A percentile compares a stretch with the other conserved stretches of the same genome.
Evolutionary conservation across 2,888 invertebrate species (phyloP).

Genomic region (Schizaphis graminum): DNA sequence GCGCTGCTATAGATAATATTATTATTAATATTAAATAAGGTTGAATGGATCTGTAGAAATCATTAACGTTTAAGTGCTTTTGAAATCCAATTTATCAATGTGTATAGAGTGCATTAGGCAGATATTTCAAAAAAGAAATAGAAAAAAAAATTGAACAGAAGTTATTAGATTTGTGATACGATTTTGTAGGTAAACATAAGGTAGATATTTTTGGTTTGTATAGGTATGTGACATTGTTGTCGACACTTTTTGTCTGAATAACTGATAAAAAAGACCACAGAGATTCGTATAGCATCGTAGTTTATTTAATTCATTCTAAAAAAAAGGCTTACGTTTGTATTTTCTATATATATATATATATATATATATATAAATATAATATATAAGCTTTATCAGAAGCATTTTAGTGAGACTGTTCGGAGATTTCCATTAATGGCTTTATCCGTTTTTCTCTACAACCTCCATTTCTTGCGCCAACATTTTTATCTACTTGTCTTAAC

Average conservation of each 20-base stretch:
- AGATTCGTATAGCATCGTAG: background rate
- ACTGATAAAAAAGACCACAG: background rate
- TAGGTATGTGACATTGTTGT: background rate
- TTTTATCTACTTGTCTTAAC: background rate
- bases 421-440: conserved; percentile 23
- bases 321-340: background rate
- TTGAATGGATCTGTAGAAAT: background rate
- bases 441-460: background rate
- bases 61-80: background rate
- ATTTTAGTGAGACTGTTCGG: background rate
- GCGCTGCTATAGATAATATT: background rate
- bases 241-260: conserved; percentile 1
- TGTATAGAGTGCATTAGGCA: background rate
- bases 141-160: background rate
- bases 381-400: background rate
- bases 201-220: conserved; percentile 1
- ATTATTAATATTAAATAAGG: background rate
- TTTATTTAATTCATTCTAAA: conserved; percentile 1
- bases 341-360: background rate
- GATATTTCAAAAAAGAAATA: background rate
- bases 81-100: background rate
- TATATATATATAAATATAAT: background rate
- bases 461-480: background rate
- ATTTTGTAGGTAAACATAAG: background rate
- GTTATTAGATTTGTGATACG: background rate